These are phyloP conservation scores for Merodon equestris DNA, from an alignment of 2,888 invertebrate species.

Conservation along the genomic window DNA sequence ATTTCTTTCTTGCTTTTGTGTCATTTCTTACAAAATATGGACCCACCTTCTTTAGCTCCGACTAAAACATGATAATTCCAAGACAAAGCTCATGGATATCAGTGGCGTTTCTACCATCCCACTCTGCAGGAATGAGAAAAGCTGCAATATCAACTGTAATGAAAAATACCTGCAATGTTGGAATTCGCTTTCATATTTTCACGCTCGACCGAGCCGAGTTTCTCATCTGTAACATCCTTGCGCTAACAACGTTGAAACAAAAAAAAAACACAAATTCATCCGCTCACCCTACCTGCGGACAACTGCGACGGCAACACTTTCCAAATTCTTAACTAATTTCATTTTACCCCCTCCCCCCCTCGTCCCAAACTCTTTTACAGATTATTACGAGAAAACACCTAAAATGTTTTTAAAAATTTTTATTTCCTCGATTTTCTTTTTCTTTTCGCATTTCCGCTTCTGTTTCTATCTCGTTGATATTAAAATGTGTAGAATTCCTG, in stretches of 20 bases:
- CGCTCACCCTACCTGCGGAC: background rate
- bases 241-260: constrained; percentile 5
- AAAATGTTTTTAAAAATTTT: constrained; percentile 34
- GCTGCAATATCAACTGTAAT: constrained; percentile 16
- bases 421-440: constrained; percentile 15
- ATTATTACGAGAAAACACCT: constrained; percentile 60
- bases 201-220: background rate
- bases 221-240: constrained; percentile 23
- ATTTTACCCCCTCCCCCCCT: constrained; percentile 15
- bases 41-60: too few species aligned
- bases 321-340: constrained; percentile 51
- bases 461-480: constrained; percentile 24
- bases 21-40: too few species aligned
- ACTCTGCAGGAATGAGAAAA: constrained; percentile 9
- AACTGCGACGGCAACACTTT: constrained; percentile 35
- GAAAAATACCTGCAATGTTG: constrained; percentile 37
- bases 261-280: constrained; percentile 7
- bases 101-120: constrained; percentile 10
- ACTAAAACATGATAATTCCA: background rate
- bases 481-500: constrained; percentile 44
- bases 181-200: constrained; percentile 17
- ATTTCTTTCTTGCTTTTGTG: too few species aligned
- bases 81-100: background rate
- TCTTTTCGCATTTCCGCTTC: constrained; percentile 19
- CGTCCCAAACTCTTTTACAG: constrained; percentile 22